A percentile compares a stretch with the other conserved stretches of the same genome.
Evolutionary conservation across 2,797 vertebrate genomes (phyloP).

Genomic region (Malurus leucopterus): DNA sequence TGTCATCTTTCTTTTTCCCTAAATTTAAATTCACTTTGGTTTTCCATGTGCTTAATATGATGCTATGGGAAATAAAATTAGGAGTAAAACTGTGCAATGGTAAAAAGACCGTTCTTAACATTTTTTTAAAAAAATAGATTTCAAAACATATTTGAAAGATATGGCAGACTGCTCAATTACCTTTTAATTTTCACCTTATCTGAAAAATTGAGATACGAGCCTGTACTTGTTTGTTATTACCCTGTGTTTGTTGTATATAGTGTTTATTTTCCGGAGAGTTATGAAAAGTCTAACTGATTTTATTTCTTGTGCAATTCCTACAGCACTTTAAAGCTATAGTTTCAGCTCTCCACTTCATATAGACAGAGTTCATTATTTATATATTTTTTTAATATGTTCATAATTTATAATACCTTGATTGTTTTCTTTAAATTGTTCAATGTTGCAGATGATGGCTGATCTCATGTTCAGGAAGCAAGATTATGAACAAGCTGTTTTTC

Average conservation of each 20-base stretch:
- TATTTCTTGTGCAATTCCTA: neutral
- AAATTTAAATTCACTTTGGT: neutral
- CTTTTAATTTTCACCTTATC: neutral
- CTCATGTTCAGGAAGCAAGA: constrained; percentile 96
- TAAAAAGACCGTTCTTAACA: neutral
- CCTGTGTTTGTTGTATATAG: neutral
- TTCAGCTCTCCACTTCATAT: neutral
- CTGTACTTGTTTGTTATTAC: neutral
- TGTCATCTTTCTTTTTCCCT: neutral
- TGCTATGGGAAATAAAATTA: neutral
- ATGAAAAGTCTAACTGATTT: neutral
- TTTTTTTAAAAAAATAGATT: too few relatives aligned
- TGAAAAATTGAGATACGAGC: neutral
- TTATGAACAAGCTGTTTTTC: constrained; percentile 91
- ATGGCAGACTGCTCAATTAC: neutral
- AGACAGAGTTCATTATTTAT: neutral
- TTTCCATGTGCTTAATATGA: neutral
- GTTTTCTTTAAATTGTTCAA: neutral
- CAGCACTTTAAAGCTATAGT: neutral
- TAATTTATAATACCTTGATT: neutral
- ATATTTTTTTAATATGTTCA: neutral
- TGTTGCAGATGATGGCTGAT: constrained; percentile 92
- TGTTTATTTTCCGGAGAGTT: neutral
- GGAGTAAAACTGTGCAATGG: neutral
- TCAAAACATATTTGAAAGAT: neutral